Conservation (phyloP, 2,797 vertebrate genomes). For the Argyrosomus regius region DNA sequence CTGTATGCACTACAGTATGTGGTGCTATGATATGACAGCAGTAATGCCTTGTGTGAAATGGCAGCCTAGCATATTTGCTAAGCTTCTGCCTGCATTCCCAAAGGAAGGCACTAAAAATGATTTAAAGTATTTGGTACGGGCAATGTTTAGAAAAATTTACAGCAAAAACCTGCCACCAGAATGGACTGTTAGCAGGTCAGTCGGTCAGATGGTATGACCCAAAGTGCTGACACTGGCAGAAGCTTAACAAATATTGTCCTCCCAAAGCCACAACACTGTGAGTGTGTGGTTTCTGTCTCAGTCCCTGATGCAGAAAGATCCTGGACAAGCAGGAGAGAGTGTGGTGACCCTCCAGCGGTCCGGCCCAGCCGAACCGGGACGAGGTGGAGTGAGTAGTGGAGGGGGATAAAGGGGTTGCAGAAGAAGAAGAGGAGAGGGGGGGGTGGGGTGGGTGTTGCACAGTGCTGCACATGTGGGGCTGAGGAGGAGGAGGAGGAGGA, state of each 20-base stretch:
- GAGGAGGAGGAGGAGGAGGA: slow-evolving; percentile 64
- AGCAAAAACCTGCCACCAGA: slow-evolving; percentile 55
- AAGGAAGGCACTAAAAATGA: slow-evolving; percentile 37
- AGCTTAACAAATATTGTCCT: slow-evolving; percentile 86
- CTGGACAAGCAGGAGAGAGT: slow-evolving; percentile 86
- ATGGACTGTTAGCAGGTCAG: slow-evolving; percentile 50
- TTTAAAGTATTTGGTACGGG: slow-evolving; percentile 6
- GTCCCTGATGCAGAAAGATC: slow-evolving; percentile 85
- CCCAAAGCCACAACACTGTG: slow-evolving; percentile 83
- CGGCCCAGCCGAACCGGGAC: slow-evolving; percentile 73
- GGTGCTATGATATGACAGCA: slow-evolving; percentile 83
- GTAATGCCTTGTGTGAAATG: slow-evolving; percentile 84
- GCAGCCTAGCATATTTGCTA: slow-evolving; percentile 84
- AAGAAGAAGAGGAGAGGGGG: slow-evolving; percentile 24
- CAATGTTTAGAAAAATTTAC: neutral
- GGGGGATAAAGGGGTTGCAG: slow-evolving; percentile 50
- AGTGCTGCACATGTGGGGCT: slow-evolving; percentile 73
- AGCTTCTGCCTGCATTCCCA: slow-evolving; percentile 82
- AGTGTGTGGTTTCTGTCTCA: slow-evolving; percentile 83
- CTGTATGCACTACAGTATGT: slow-evolving; percentile 71
- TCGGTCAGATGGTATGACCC: slow-evolving; percentile 13
- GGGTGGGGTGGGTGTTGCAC: slow-evolving; percentile 55
- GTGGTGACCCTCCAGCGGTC: slow-evolving; percentile 80
- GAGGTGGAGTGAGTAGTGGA: slow-evolving; percentile 80
- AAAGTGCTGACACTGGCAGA: slow-evolving; percentile 74